These are phyloP conservation scores for Aphelinus atriplicis DNA, from an alignment of 1,140 invertebrate genomes.

Conservation along the genomic window DNA sequence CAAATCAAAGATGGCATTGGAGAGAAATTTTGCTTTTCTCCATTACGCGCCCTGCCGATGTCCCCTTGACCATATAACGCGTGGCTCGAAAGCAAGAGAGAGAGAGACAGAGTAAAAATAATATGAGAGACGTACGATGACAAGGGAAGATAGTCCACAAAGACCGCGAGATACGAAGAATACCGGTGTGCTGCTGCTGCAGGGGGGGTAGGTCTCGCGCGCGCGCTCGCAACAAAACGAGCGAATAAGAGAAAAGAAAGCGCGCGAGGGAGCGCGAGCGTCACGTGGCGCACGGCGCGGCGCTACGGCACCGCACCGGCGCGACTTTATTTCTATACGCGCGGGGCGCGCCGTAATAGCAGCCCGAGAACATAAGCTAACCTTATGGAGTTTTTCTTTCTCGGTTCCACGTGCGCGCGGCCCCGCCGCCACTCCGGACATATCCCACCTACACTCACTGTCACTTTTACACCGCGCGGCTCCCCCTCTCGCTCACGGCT, in stretches of 20 bases:
- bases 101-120: neutral
- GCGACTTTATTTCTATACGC: slow-evolving; percentile 49
- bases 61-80: too few relatives aligned
- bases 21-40: too few relatives aligned
- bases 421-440: neutral
- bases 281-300: slow-evolving; percentile 7
- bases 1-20: too few relatives aligned
- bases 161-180: neutral
- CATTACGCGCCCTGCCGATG: too few relatives aligned
- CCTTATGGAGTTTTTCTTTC: slow-evolving; percentile 43
- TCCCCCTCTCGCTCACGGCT: neutral
- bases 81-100: neutral
- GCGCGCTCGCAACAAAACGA: slow-evolving; percentile 21
- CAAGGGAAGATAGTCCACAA: neutral
- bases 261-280: slow-evolving; percentile 12
- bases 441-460: slow-evolving; percentile 42
- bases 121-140: neutral
- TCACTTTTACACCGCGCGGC: slow-evolving; percentile 47
- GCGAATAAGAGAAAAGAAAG: slow-evolving; percentile 32
- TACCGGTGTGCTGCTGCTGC: too few relatives aligned
- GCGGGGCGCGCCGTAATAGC: slow-evolving; percentile 47
- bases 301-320: neutral
- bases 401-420: slow-evolving; percentile 5
- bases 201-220: too few relatives aligned
- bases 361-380: slow-evolving; percentile 49